phyloP scores from a whole-genome alignment of 2,113 vertebrate genomes.

The Leuciscus idus region DNA sequence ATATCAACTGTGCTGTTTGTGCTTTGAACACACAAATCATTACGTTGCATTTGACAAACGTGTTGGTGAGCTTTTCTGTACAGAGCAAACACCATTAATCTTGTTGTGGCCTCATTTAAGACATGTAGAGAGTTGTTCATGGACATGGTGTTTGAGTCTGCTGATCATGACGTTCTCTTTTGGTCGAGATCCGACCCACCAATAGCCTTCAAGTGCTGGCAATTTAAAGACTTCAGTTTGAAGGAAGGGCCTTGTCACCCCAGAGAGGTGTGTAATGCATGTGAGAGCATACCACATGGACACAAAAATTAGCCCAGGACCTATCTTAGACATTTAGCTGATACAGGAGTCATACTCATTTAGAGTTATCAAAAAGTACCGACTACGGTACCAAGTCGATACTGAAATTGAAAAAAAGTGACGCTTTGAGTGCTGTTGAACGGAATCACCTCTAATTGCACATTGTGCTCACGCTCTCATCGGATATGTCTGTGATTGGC shows the following conservation, averaged over 20 bases:
- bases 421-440: no score
- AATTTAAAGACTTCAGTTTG: slow-evolving; percentile 61
- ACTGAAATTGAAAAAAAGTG: no score
- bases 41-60: neutral
- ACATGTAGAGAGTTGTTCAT: slow-evolving; percentile 1
- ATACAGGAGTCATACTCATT: neutral
- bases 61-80: neutral
- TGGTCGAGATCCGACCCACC: slow-evolving; percentile 62
- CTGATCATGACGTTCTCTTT: slow-evolving; percentile 58
- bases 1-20: neutral
- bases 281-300: neutral
- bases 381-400: no score
- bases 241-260: slow-evolving; percentile 58
- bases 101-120: neutral
- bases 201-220: slow-evolving; percentile 65
- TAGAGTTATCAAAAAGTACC: no score
- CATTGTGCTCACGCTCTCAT: no score
- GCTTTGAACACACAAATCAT: neutral
- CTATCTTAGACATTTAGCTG: neutral
- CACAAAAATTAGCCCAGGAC: neutral
- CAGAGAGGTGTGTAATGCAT: neutral
- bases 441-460: no score
- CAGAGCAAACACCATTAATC: neutral
- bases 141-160: slow-evolving; percentile 19
- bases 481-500: no score